Evolutionary conservation across 2,113 vertebrate genomes (phyloP), one percentile per base, ranked within the genome.

Genomic region (Caracal caracal): DNA sequence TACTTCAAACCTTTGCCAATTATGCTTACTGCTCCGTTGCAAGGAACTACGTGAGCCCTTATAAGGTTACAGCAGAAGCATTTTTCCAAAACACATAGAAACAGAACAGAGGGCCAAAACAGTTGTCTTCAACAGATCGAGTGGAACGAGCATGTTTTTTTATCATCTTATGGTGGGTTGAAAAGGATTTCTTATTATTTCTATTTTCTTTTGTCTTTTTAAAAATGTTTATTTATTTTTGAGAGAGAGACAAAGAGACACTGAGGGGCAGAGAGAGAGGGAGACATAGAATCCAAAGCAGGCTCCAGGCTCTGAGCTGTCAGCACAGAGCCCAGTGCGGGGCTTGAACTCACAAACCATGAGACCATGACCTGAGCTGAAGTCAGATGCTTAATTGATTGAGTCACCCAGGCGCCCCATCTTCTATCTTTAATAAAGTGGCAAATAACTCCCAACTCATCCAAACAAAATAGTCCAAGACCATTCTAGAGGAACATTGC

Each of bases 171-270:
- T 22, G 22, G 19, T 43, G 20, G 28, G 8, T 51, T 66, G 49
- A 51, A 95, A 83, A 91, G 59, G 13, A 59, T 71, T 89, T 96
- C 47, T 93, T 59, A 43, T 83, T 59, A 80, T 70, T 94, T 59
- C 61, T 88, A 66, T 78, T 40, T 79, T n/a, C 47, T 95, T 65
- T 88, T 9, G 43, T 66, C 26, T 71, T 86, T 12, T 49, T 59
- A 22, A 1, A 59, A 59, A 59, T 22, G 20, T 59, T 22, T 59
- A 59, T 56, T 56, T 56, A 56, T 22, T 59, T 59, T 22, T 59
- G 12, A 49, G 13, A 49, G 49, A 49, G 49, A 49, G 49, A 49
- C 49, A 49, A 8, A 59, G 56, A 59, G 7, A 59, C 20, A 59
- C 17, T 59, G 56, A 22, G 56, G 56, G 53, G 56, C 20, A 59